These are phyloP conservation scores for Hydrotaea cyrtoneurina DNA, from an alignment of 2,888 invertebrate species.

Conservation along the genomic window DNA sequence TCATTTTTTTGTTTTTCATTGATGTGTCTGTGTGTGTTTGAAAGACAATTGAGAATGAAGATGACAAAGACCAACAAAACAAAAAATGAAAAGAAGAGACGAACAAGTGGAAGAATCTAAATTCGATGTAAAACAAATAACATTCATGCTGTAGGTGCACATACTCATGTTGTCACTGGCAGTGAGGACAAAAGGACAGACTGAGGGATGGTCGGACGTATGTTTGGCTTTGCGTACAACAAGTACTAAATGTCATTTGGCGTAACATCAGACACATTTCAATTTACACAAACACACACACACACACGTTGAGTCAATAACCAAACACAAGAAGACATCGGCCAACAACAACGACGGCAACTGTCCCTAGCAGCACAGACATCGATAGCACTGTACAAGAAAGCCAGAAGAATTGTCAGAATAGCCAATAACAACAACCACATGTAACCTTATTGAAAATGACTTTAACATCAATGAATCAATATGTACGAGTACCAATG, in stretches of 20 bases:
- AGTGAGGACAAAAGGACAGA: no score
- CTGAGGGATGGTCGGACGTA: no score
- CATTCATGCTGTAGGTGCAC: constrained; percentile 9
- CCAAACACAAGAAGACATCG: constrained; percentile 4
- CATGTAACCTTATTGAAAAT: constrained; percentile 39
- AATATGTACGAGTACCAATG: constrained; percentile 27
- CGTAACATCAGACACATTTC: constrained; percentile 51
- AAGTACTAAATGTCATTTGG: constrained; percentile 55
- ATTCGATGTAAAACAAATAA: constrained; percentile 50
- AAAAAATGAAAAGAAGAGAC: neutral
- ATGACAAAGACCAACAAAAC: no score
- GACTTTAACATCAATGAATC: constrained; percentile 52
- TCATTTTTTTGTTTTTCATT: neutral
- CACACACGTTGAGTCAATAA: constrained; percentile 40
- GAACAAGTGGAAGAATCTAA: constrained; percentile 42
- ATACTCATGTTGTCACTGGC: neutral
- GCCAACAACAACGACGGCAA: neutral
- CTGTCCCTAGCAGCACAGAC: neutral
- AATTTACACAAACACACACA: constrained; percentile 37
- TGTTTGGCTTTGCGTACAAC: constrained; percentile 10
- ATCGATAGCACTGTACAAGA: neutral
- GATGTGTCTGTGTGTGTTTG: neutral
- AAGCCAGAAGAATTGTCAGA: neutral
- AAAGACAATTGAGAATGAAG: constrained; percentile 3
- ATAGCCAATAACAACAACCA: neutral